Percentiles rank a stretch among this genome's conserved stretches.
Evolutionary conservation across 2,797 vertebrate species (phyloP).

Genomic region (Hapalemur alaotrensis): DNA sequence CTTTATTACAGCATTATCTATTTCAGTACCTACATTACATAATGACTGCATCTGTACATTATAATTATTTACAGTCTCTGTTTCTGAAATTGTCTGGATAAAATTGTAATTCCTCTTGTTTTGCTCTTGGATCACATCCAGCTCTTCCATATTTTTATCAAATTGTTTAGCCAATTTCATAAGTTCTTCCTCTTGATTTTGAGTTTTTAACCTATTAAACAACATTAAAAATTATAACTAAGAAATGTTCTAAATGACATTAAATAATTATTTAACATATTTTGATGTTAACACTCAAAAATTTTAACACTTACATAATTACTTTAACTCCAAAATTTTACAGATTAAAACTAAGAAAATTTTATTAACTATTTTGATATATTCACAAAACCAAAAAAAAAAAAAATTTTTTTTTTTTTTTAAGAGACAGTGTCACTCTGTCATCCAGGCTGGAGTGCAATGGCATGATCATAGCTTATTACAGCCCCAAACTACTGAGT

Average conservation of each 20-base stretch:
- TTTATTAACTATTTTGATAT: background rate
- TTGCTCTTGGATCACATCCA: slow-evolving; percentile 85
- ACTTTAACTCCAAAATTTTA: slow-evolving; percentile 32
- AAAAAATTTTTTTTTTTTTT: background rate
- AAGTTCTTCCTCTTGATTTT: slow-evolving; percentile 90
- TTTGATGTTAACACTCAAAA: slow-evolving; percentile 29
- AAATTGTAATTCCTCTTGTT: slow-evolving; percentile 67
- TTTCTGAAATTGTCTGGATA: slow-evolving; percentile 61
- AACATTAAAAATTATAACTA: slow-evolving; percentile 54
- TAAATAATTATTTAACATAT: slow-evolving; percentile 12
- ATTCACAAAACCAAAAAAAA: background rate
- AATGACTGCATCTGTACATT: slow-evolving; percentile 48
- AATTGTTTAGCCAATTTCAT: slow-evolving; percentile 94
- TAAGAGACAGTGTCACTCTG: background rate
- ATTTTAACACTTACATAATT: background rate
- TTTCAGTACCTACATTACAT: slow-evolving; percentile 51
- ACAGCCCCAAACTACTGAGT: background rate
- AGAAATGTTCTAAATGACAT: slow-evolving; percentile 7
- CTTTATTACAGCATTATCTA: background rate
- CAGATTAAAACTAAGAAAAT: slow-evolving; percentile 43
- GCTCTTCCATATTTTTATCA: slow-evolving; percentile 92
- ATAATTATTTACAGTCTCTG: slow-evolving; percentile 49
- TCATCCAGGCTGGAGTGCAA: background rate
- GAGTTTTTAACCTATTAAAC: slow-evolving; percentile 83
- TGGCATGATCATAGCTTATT: background rate